These are phyloP conservation scores for Rotaria magnacalcarata DNA, from an alignment of 2,888 invertebrate genomes.

Conservation along the genomic window DNA sequence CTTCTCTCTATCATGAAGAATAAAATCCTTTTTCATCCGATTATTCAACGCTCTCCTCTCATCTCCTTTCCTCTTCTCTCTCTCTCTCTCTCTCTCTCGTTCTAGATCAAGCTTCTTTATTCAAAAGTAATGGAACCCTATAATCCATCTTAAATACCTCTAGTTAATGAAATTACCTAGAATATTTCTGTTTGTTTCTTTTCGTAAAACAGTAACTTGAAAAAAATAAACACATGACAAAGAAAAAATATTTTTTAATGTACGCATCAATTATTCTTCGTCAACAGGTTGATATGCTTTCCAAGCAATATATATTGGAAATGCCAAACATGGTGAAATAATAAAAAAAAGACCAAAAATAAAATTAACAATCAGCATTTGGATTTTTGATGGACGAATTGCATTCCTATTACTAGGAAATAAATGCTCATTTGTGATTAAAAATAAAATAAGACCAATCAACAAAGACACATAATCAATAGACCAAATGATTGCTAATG, in stretches of 20 bases:
- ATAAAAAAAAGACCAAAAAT: not conserved
- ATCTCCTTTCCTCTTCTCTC: not conserved
- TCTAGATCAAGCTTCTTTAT: not conserved
- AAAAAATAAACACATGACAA: too few relatives aligned
- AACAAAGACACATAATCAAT: not conserved
- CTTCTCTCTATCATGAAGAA: not conserved
- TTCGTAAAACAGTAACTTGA: too few relatives aligned
- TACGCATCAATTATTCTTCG: not conserved
- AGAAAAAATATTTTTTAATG: too few relatives aligned
- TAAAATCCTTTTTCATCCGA: not conserved
- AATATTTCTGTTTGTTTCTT: not conserved
- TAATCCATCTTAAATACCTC: not conserved
- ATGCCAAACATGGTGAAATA: not conserved
- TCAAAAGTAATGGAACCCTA: not conserved
- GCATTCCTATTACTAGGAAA: not conserved
- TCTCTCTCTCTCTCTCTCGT: not conserved
- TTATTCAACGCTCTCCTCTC: not conserved
- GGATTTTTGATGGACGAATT: not conserved
- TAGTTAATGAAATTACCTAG: not conserved
- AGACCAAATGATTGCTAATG: not conserved
- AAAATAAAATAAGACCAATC: not conserved
- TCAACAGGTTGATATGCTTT: not conserved
- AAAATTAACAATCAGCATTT: not conserved
- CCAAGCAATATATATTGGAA: constrained; percentile 2
- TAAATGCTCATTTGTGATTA: not conserved